These are phyloP conservation scores for Oostethus manadensis DNA, from an alignment of 2,113 vertebrate species.

Conservation along the genomic window DNA sequence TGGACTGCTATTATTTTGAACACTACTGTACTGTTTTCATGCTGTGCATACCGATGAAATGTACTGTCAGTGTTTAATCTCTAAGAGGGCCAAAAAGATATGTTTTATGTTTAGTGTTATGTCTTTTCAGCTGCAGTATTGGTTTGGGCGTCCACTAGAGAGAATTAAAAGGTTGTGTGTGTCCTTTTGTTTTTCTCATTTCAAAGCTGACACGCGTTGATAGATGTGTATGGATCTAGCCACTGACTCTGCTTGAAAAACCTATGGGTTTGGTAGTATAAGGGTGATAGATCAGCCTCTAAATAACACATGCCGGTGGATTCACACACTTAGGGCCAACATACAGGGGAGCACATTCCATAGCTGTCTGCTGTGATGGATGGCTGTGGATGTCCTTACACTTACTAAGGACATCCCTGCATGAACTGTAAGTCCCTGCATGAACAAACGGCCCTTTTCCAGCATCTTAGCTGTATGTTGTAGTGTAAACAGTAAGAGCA, in stretches of 20 bases:
- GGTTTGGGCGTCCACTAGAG: constrained; percentile 19
- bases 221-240: constrained; percentile 38
- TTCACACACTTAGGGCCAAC: constrained; percentile 20
- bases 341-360: constrained; percentile 34
- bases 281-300: constrained; percentile 45
- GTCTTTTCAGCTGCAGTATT: constrained; percentile 6
- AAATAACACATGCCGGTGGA: constrained; percentile 36
- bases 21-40: no score
- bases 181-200: constrained; percentile 44
- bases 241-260: constrained; percentile 41
- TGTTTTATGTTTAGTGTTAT: neutral
- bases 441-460: neutral
- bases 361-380: constrained; percentile 51
- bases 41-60: neutral
- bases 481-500: neutral
- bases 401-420: constrained; percentile 26
- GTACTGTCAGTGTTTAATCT: neutral
- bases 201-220: constrained; percentile 41
- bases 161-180: constrained; percentile 26
- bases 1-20: no score
- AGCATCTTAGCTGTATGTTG: neutral
- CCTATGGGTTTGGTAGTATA: constrained; percentile 45
- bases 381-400: constrained; percentile 17
- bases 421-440: neutral
- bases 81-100: neutral